Conservation (phyloP, 35 echinoderm and acorn worm genomes). For the Heliocidaris tuberculata region DNA sequence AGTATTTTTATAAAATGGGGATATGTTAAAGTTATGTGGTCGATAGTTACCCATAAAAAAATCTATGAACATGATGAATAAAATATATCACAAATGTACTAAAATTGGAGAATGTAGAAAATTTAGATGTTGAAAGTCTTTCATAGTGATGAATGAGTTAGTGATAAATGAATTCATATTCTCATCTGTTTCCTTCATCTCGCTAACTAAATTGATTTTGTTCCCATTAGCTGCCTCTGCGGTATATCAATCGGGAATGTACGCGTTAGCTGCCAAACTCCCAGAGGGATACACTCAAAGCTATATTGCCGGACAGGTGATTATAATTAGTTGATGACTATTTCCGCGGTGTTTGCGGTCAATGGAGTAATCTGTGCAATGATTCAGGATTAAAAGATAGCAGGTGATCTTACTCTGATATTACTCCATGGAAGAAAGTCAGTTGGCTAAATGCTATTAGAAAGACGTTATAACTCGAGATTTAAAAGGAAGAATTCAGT, state of each 20-base stretch:
- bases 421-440: background rate
- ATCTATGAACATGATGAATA: too few relatives aligned
- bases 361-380: background rate
- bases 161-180: too few relatives aligned
- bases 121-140: too few relatives aligned
- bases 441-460: background rate
- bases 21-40: too few relatives aligned
- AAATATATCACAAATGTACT: too few relatives aligned
- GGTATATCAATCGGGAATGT: slow-evolving; percentile 94
- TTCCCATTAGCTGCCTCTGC: slow-evolving; percentile 74
- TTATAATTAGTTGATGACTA: background rate
- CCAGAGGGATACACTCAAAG: slow-evolving; percentile 85
- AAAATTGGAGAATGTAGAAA: too few relatives aligned
- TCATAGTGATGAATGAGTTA: too few relatives aligned
- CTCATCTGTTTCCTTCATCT: too few relatives aligned
- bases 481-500: background rate
- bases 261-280: slow-evolving; percentile 82
- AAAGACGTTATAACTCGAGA: background rate
- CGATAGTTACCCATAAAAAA: too few relatives aligned
- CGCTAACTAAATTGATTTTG: background rate
- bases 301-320: slow-evolving; percentile 95
- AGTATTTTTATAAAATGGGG: too few relatives aligned
- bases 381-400: background rate
- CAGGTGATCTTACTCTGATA: background rate
- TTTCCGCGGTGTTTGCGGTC: background rate